Percentiles rank a stretch among this genome's conserved stretches.
These are phyloP conservation scores for Sinocyclocheilus anshuiensis DNA, from an alignment of 2,113 vertebrate species.

Conservation along the genomic window DNA sequence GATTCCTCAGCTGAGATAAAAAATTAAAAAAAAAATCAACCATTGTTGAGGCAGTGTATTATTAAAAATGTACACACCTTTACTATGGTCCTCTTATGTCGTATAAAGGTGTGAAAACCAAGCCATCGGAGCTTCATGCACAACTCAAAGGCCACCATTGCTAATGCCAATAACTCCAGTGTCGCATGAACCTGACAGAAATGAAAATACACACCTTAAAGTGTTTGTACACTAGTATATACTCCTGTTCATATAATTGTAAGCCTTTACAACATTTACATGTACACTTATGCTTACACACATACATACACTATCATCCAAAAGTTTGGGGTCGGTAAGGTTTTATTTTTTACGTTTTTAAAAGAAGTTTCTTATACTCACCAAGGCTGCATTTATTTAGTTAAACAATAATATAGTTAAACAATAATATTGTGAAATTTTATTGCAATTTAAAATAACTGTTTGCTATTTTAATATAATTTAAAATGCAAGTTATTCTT, in stretches of 20 bases:
- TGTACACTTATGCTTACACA: not conserved
- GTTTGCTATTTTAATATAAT: not conserved
- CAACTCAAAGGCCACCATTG: slow-evolving; percentile 93
- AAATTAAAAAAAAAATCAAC: no score
- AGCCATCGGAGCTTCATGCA: slow-evolving; percentile 97
- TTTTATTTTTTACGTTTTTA: not conserved
- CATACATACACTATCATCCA: not conserved
- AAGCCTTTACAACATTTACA: not conserved
- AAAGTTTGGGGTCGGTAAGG: not conserved
- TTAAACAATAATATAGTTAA: not conserved
- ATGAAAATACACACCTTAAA: not conserved
- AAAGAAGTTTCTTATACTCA: not conserved
- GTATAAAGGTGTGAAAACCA: slow-evolving; percentile 91
- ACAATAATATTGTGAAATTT: not conserved
- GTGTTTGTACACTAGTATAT: not conserved
- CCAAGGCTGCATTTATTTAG: not conserved
- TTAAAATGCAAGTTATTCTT: not conserved
- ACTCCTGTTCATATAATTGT: not conserved
- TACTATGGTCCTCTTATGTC: slow-evolving; percentile 96
- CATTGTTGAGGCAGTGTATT: no score
- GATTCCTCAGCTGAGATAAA: not conserved
- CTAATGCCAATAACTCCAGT: slow-evolving; percentile 89
- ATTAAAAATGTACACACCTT: slow-evolving; percentile 77
- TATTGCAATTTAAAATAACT: not conserved
- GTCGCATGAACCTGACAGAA: slow-evolving; percentile 88